Conservation (phyloP, 2,113 vertebrate species). For the Emydocephalus ijimae region DNA sequence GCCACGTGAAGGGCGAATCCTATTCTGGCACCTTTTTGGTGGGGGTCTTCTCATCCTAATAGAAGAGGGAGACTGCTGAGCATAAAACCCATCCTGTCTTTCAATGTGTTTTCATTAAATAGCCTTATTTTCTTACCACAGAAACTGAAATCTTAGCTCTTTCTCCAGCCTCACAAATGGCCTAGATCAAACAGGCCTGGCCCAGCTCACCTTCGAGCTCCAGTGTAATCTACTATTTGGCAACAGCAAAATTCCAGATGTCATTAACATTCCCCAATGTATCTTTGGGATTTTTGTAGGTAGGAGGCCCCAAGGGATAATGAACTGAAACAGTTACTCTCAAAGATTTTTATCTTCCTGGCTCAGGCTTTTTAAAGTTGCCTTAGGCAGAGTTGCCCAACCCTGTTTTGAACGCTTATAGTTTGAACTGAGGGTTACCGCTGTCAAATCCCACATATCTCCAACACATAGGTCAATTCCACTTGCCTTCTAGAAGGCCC, state of each 20-base stretch:
- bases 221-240: background rate
- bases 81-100: background rate
- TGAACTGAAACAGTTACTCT: background rate
- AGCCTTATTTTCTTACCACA: background rate
- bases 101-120: background rate
- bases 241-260: background rate
- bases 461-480: background rate
- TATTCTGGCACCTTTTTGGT: background rate
- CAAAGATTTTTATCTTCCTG: constrained; percentile 18
- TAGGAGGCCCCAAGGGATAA: background rate
- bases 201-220: background rate
- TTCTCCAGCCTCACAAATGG: background rate
- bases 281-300: background rate
- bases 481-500: background rate
- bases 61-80: background rate
- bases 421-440: background rate
- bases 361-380: background rate
- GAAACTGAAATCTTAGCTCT: background rate
- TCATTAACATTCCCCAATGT: background rate
- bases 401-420: background rate
- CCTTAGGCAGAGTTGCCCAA: constrained; percentile 14
- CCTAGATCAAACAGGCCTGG: background rate
- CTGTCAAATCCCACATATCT: background rate
- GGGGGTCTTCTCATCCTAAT: background rate
- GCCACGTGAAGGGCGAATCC: background rate